Conservation (phyloP, 2,113 vertebrate species). For the Rhea pennata region DNA sequence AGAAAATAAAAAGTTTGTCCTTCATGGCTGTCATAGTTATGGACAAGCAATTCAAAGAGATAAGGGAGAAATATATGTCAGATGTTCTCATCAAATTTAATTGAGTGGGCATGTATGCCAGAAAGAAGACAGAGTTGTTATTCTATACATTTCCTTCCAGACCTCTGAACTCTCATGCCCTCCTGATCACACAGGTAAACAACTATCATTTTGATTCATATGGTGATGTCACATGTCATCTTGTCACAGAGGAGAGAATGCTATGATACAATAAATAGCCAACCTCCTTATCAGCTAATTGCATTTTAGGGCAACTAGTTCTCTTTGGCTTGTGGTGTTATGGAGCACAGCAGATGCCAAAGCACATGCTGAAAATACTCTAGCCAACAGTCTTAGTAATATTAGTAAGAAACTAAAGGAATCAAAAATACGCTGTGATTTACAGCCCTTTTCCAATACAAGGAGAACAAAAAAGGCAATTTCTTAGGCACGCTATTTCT, state of each 20-base stretch:
- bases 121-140: not conserved
- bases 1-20: not conserved
- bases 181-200: rapidly evolving
- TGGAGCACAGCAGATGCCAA: not conserved
- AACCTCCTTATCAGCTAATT: not conserved
- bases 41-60: not conserved
- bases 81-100: not conserved
- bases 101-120: not conserved
- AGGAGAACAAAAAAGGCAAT: rapidly evolving
- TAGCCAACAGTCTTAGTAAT: not conserved
- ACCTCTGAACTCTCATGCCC: not conserved
- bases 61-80: not conserved
- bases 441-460: not conserved
- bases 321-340: not conserved
- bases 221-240: not conserved
- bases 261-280: not conserved
- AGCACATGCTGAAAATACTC: not conserved
- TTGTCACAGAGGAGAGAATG: not conserved
- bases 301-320: not conserved
- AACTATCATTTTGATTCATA: not conserved
- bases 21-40: not conserved
- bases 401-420: not conserved
- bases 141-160: not conserved
- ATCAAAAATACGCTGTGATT: not conserved
- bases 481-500: not conserved